Base-by-base conservation (phyloP, 2,797 vertebrate genomes). In the Numenius phaeopus region DNA sequence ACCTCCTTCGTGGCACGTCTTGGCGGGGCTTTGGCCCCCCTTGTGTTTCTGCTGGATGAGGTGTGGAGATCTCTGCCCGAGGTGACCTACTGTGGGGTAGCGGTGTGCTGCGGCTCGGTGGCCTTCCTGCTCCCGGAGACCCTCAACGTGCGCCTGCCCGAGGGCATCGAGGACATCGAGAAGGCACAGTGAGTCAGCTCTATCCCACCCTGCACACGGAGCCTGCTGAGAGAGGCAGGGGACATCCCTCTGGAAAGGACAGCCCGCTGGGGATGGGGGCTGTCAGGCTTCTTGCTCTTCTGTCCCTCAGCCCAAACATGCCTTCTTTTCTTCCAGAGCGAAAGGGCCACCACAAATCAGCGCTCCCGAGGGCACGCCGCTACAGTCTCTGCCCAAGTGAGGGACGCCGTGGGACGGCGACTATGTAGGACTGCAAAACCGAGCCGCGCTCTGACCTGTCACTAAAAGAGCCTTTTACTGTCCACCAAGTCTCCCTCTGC, bases 91-190 rank as follows among this genome's bases (percentile, higher is more conserved):
- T 98, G 98, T 57, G 96, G 47, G 0, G 14, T 88, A 1, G 98
- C 99, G 6, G 26, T 98, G 26, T 76, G 98, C 34, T 98, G 98
- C 3, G 98, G 89, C 10, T 69, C 97, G 1, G 91, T 97, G 49
- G 98, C 98, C 11, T 97, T 98, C 26, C 98, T 98, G 29, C 98
- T 99, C 46, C 91, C 99, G 0, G 99, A 99, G 97, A 99, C 99
- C 0, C 96, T 96, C 77, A 93, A 97, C 40, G 32, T 49, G 14
- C 97, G 94, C 78, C 98, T 99, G 27, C 99, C 99, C 4, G 99
- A 99, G 94, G 99, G 99, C 61, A 99, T 99, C 17, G 98, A 99
- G 86, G 99, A 99, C 12, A 49, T 99, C 3, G 99, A 99, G 95
- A 87, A 96, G 69, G 96, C 94, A 7, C 98, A 95, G 99, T 99